Percentiles rank a stretch among this genome's conserved stretches.
Conservation (phyloP, 2,113 vertebrate genomes). For the Petaurus breviceps region DNA sequence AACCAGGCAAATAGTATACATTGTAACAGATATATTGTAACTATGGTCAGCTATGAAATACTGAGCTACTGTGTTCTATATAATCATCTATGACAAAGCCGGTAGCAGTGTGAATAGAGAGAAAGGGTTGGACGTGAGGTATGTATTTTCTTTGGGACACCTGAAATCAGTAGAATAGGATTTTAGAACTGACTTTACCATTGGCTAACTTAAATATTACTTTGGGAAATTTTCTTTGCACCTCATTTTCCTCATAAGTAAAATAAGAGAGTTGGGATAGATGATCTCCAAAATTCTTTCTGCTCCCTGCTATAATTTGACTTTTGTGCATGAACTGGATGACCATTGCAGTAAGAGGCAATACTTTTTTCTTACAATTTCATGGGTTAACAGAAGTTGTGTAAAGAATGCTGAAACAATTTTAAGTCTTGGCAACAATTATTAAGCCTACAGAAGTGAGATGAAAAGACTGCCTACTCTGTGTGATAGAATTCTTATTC, state of each 20-base stretch:
- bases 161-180: background rate
- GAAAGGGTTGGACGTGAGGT: background rate
- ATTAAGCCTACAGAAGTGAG: background rate
- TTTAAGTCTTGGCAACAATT: background rate
- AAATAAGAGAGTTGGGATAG: background rate
- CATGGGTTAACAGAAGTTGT: background rate
- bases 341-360: background rate
- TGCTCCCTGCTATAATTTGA: background rate
- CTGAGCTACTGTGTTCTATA: no score
- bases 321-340: background rate
- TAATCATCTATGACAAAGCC: no score
- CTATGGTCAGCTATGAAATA: no score
- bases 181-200: background rate
- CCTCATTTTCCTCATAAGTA: background rate
- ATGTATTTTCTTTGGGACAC: background rate
- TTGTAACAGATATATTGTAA: no score
- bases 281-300: background rate
- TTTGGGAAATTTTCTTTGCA: background rate
- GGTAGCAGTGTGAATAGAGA: background rate
- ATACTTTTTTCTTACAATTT: background rate
- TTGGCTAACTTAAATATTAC: background rate
- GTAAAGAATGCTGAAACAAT: background rate
- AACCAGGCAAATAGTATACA: no score
- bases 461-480: background rate
- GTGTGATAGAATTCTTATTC: background rate